Conservation (phyloP, 2,113 vertebrate genomes). For the Setophaga petechia region DNA sequence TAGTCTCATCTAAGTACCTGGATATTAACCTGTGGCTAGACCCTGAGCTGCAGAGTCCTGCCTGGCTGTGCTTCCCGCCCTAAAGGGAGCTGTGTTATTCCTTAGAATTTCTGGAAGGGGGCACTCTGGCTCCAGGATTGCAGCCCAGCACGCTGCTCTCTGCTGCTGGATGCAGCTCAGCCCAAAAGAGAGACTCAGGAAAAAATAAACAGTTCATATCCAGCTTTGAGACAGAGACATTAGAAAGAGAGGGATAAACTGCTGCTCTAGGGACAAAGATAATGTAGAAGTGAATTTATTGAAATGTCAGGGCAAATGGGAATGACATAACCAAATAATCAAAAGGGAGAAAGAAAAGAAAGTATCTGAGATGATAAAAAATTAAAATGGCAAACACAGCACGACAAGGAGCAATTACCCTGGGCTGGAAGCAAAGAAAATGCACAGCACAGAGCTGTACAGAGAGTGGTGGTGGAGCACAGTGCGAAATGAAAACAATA, state of each 20-base stretch:
- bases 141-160: background rate
- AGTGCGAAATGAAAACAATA: constrained; percentile 40
- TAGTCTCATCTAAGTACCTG: background rate
- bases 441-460: background rate
- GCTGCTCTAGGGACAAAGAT: constrained; percentile 39
- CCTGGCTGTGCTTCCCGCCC: background rate
- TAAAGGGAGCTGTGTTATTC: background rate
- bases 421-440: background rate
- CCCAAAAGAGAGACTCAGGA: background rate
- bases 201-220: constrained; percentile 38
- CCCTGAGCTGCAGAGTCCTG: background rate
- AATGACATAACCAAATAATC: constrained; percentile 43
- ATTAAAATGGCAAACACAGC: constrained; percentile 55
- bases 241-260: constrained; percentile 10
- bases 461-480: background rate
- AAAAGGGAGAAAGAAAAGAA: background rate
- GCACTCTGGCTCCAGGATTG: constrained; percentile 34
- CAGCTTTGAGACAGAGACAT: constrained; percentile 11
- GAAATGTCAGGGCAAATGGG: constrained; percentile 44
- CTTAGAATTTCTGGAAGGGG: constrained; percentile 18
- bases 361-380: constrained; percentile 34
- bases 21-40: too few species aligned
- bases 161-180: background rate
- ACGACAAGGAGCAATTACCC: constrained; percentile 27
- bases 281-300: constrained; percentile 43